A percentile compares a stretch with the other conserved stretches of the same genome.
Conservation (phyloP, 2,888 invertebrate species). For the Tupiocoris notatus region DNA sequence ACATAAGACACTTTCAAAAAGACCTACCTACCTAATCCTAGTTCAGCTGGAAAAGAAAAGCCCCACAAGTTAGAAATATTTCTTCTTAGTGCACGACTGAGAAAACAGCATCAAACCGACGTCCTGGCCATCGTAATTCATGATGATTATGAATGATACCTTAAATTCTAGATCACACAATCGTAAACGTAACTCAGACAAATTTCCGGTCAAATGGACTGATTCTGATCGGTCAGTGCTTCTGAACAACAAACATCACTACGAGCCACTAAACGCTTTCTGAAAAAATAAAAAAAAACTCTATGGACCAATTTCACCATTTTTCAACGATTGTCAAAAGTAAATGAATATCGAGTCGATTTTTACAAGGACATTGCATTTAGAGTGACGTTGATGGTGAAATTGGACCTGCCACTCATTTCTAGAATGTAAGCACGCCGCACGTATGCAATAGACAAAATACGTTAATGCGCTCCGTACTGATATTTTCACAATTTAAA, state of each 20-base stretch:
- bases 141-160: neutral
- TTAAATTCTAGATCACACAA: neutral
- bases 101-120: conserved; percentile 10
- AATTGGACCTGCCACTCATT: neutral
- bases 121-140: conserved; percentile 21
- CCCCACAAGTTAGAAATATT: conserved; percentile 20
- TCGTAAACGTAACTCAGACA: neutral
- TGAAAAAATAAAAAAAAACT: too few species aligned
- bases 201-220: neutral
- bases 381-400: too few species aligned
- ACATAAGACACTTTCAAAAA: neutral
- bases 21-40: conserved; percentile 42
- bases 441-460: neutral
- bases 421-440: neutral
- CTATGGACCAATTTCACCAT: too few species aligned
- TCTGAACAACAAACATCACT: neutral
- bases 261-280: neutral
- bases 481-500: neutral
- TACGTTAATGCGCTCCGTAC: neutral
- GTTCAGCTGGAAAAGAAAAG: conserved; percentile 38
- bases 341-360: too few species aligned
- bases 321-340: too few species aligned
- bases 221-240: neutral
- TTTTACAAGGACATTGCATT: too few species aligned
- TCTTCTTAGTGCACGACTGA: conserved; percentile 15